Base-by-base conservation (phyloP, 2,113 vertebrate genomes). In the Zeus faber region DNA sequence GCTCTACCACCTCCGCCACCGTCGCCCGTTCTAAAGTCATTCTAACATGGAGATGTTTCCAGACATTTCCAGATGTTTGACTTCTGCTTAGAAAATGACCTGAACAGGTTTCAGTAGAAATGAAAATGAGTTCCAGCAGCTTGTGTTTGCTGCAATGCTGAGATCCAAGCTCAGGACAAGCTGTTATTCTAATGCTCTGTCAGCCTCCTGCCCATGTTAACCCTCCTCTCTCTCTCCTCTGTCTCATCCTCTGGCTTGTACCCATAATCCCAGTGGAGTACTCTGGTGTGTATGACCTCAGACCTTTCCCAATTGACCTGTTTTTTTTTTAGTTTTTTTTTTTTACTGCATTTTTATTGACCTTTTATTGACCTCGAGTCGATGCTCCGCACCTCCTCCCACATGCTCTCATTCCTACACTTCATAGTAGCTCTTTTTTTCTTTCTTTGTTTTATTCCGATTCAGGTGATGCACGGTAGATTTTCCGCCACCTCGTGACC, bases 231-330 rank as follows among this genome's bases (percentile, higher is more conserved):
- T 90, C 70, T 89, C 83, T 88, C 81, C 91, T 91, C 70, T 82
- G 46, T 91, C 93, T 88, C 91, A 72, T 91, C 92, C 91, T 91
- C 89, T 89, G 90, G 88, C 84, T 90, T 91, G 87, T 91, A 85
- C 89, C 91, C 88, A 91, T 93, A 83, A 87, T 90, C 89, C 91
- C 92, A 98, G 96, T 94, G 90, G 95, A 98, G 89, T 98, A 98
- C 90, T 98, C 95, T 85, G 96, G 96, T 98, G 95, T 98, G 96
- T 98, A 98, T 96, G 84, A 91, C 90, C 86, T 89, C 69, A 62
- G 64, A 72, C 64, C 74, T 75, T 63, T 76, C 70, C 56, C 70
- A 54, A 25, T 39, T 17, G 41, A 47, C 6, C 18, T 27, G 6
- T 35, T 46, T 39, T 40, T 13, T 22, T 8, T 37, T 25, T n/a